Percentiles rank a stretch among this genome's conserved stretches.
Conservation (phyloP, 53 echinoderm and acorn worm species). For the Stichopus horrens region DNA sequence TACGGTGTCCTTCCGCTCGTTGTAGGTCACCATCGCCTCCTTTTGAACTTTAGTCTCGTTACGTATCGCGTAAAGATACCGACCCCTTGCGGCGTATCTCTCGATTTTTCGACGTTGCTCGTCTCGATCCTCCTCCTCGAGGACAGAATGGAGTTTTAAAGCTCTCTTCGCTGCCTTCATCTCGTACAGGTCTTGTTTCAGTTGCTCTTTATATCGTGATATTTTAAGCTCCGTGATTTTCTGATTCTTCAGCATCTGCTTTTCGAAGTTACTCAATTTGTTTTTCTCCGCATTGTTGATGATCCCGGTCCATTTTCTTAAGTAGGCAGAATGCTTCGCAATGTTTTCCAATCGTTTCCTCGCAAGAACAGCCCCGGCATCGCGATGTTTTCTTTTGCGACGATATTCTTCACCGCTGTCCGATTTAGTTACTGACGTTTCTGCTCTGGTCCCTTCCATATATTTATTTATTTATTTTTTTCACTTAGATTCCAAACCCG, state of each 20-base stretch:
- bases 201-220: conserved; percentile 60
- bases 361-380: conserved; percentile 66
- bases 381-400: conserved; percentile 42
- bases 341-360: conserved; percentile 65
- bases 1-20: conserved; percentile 67
- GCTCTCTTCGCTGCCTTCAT: conserved; percentile 76
- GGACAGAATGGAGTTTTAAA: conserved; percentile 65
- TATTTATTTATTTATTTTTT: not conserved
- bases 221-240: conserved; percentile 55
- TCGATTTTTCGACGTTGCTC: conserved; percentile 53
- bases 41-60: conserved; percentile 66
- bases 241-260: conserved; percentile 61
- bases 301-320: conserved; percentile 76
- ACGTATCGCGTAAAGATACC: conserved; percentile 75
- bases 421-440: not conserved
- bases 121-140: conserved; percentile 43
- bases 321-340: conserved; percentile 63
- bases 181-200: conserved; percentile 72
- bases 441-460: conserved; percentile 11
- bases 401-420: conserved; percentile 7
- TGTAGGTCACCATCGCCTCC: conserved; percentile 69
- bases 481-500: not conserved
- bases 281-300: conserved; percentile 76
- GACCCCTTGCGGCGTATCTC: conserved; percentile 64
- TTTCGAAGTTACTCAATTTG: conserved; percentile 57